These are phyloP conservation scores for Scaptomyza parva DNA, from an alignment of 2,888 invertebrate species.

Conservation along the genomic window DNA sequence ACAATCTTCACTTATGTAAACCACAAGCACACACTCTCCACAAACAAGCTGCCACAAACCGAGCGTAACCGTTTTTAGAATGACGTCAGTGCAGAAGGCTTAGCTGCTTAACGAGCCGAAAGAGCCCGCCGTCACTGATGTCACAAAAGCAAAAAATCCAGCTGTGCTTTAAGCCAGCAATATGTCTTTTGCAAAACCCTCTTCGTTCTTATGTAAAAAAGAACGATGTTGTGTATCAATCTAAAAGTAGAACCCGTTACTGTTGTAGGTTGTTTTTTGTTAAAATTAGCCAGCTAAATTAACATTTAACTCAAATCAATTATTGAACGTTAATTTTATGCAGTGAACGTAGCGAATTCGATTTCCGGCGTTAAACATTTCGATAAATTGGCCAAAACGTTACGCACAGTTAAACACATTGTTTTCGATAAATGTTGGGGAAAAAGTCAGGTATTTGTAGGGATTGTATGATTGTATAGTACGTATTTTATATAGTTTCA, in stretches of 20 bases:
- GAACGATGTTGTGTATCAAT: not conserved
- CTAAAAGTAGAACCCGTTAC: slow-evolving; percentile 35
- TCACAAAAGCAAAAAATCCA: slow-evolving; percentile 28
- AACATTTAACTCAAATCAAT: slow-evolving; percentile 63
- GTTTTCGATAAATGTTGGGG: not conserved
- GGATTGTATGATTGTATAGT: not conserved
- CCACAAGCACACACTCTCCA: slow-evolving; percentile 9
- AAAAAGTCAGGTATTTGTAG: not conserved
- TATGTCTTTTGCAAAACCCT: slow-evolving; percentile 6
- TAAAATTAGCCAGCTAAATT: slow-evolving; percentile 52
- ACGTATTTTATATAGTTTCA: not conserved
- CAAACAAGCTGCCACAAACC: slow-evolving; percentile 42
- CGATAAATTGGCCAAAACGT: slow-evolving; percentile 33
- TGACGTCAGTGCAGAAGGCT: slow-evolving; percentile 58
- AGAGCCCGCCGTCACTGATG: slow-evolving; percentile 26
- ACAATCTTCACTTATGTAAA: slow-evolving; percentile 45
- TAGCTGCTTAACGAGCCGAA: slow-evolving; percentile 10
- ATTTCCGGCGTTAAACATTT: slow-evolving; percentile 67
- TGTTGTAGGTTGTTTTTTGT: slow-evolving; percentile 38
- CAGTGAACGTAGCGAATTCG: slow-evolving; percentile 45
- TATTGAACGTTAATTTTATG: slow-evolving; percentile 36
- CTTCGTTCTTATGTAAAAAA: not conserved
- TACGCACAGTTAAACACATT: slow-evolving; percentile 36
- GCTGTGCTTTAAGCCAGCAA: slow-evolving; percentile 4
- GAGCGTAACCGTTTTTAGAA: slow-evolving; percentile 68